Evolutionary conservation across 2,797 vertebrate genomes (phyloP), one percentile per base, ranked within the genome.

Genomic region (Pangasius mekongensis): DNA sequence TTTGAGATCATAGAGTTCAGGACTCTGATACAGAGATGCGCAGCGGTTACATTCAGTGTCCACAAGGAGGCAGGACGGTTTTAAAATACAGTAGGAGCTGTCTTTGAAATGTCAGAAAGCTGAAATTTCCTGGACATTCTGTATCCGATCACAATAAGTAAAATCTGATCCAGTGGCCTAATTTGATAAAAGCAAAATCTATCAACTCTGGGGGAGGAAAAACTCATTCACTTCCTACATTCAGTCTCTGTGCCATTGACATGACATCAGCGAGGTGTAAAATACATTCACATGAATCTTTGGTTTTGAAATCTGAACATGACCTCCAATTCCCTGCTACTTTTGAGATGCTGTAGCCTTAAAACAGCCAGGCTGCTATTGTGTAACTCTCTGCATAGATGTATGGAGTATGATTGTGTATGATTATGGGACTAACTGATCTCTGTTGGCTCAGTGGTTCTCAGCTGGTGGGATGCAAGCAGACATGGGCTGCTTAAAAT

Each of bases 41-140:
- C 71, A 60, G 73, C 18, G 62, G 49, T 85, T 87, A 85, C 86
- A 89, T 71, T 36, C 54, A 64, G 6, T 80, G 74, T 62, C 89
- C 89, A 89, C 82, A 64, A 80, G 86, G 36, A 27, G 89, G 86
- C 20, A 39, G 20, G 73, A 78, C 20, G 74, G 39, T 0, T 18
- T 64, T 54, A 30, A 66, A 39, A 60, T n/a, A 82, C 5, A 60
- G 33, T 39, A 60, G 3, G 9, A 30, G 16, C 39, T 49, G 60
- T 43, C 24, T 43, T 73, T 36, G 54, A 83, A 43, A 43, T 14
- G 33, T 3, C 33, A 43, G 80, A 82, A 64, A 39, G 33, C 6
- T 43, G 14, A 62, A 62, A 62, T 82, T 11, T 62, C n/a, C 13
- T 81, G 33, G 11, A 27, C 56, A 24, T 81, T 60, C 39, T 66